Base-by-base conservation (phyloP, 1,140 invertebrate species). In the Aphidius ervi region DNA sequence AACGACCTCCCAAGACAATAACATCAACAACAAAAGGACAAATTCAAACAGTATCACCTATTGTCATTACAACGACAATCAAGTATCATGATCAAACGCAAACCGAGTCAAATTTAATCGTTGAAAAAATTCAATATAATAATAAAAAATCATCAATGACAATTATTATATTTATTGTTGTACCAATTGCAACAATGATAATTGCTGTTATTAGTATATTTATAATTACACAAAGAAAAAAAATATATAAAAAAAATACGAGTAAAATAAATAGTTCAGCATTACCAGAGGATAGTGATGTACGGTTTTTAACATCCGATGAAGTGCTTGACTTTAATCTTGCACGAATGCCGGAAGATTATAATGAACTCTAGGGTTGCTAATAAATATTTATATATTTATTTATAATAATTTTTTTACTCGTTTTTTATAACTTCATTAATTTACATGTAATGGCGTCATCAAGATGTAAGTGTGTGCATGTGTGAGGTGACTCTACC, bases 301-400 rank as follows among this genome's bases (percentile, higher is more conserved):
- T 85, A 0, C 70, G 82, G 56, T 85, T 82, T 67, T 70, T 85
- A 9, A 83, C 83, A 1, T 78, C 78, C 2, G 82, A 84, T 54
- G 83, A 85, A 65, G 69, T 80, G 5, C 68, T 85, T 4, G 82
- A 85, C 64, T 83, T 85, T 65, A 81, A 71, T 63, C 57, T 84
- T 9, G 79, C 80, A 3, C 76, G 73, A 31, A 31, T 31, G 57
- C 79, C 79, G 10, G 71, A 61, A 10, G 74, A 78, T 8, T 69
- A 68, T 31, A 66, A 70, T 46, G 68, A 74, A 64, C 64, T 65
- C 37, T 71, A 60, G 68, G 64, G 61, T 41, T 43, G 9, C 54
- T 5, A 23, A 6, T 43, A 9, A 53, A 43, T 43, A 6, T 49
- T 50, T 37, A 31, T 16, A 47, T 9, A 9, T 46, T 9, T 52